Percentiles rank a stretch among this genome's conserved stretches.
Conservation (phyloP, 1,140 invertebrate species). For the Leptinotarsa undecemlineata region DNA sequence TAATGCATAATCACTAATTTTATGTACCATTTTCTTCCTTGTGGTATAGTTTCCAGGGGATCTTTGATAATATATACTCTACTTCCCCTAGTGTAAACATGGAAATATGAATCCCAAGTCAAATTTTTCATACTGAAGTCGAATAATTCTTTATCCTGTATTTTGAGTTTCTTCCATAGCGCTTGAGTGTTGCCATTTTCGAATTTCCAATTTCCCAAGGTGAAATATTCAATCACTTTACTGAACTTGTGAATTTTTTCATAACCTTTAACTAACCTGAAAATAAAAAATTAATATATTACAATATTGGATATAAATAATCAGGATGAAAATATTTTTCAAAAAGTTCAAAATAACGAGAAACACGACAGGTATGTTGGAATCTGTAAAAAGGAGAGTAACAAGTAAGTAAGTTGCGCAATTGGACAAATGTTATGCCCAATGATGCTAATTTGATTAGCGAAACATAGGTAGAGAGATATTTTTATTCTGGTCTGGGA, state of each 20-base stretch:
- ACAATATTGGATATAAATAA: too few relatives aligned
- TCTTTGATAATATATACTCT: conserved; percentile 66
- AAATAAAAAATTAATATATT: conserved; percentile 35
- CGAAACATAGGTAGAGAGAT: too few relatives aligned
- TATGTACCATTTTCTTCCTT: conserved; percentile 41
- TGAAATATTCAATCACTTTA: conserved; percentile 73
- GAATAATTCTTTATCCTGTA: conserved; percentile 64
- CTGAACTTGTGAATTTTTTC: conserved; percentile 74
- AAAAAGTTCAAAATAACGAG: too few relatives aligned
- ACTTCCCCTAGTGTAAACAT: conserved; percentile 57
- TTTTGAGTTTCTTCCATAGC: conserved; percentile 64
- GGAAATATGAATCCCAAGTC: conserved; percentile 65
- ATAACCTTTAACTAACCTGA: conserved; percentile 76
- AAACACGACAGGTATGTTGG: too few relatives aligned
- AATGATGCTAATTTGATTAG: too few relatives aligned
- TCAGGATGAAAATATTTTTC: too few relatives aligned
- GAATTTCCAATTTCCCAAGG: conserved; percentile 72
- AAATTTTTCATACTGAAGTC: conserved; percentile 63
- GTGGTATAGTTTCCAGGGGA: conserved; percentile 57
- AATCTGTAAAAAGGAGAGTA: too few relatives aligned
- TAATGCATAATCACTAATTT: conserved; percentile 46
- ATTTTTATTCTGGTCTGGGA: too few relatives aligned
- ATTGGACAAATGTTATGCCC: too few relatives aligned
- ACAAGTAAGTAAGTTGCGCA: too few relatives aligned
- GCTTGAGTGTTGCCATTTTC: conserved; percentile 66